Evolutionary conservation across 2,797 vertebrate species (phyloP).

Genomic region (Echiichthys vipera): DNA sequence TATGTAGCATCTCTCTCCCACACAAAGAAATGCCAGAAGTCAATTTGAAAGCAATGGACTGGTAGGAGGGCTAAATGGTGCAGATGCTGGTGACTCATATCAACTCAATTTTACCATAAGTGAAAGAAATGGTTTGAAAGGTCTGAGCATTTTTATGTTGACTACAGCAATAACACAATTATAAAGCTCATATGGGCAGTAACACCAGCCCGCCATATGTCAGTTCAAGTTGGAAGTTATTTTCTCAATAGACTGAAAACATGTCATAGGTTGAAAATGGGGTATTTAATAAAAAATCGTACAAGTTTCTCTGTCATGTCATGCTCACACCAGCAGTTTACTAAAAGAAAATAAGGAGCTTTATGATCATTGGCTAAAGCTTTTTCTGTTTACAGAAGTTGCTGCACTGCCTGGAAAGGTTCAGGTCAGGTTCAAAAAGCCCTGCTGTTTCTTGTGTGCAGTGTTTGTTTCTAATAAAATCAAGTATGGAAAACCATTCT

Average conservation of each 20-base stretch:
- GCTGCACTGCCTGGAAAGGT: not conserved
- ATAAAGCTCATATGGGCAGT: not conserved
- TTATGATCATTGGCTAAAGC: not conserved
- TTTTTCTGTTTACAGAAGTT: not conserved
- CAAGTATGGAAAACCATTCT: not conserved
- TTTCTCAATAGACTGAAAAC: too few species aligned
- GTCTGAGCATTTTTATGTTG: constrained; percentile 4
- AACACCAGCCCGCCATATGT: not conserved
- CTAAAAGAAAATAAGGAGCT: not conserved
- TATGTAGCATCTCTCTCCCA: constrained; percentile 6
- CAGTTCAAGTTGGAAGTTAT: too few species aligned
- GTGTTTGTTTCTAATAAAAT: not conserved
- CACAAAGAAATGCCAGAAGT: constrained; percentile 31
- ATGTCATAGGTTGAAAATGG: too few species aligned
- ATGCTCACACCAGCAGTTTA: not conserved
- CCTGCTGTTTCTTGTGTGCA: not conserved
- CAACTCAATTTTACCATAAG: constrained; percentile 23
- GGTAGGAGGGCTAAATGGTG: constrained; percentile 9
- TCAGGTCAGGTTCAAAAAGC: not conserved
- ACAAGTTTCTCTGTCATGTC: not conserved
- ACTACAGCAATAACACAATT: constrained; percentile 2
- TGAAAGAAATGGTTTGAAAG: not conserved
- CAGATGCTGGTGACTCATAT: constrained; percentile 12
- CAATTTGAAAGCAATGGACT: constrained; percentile 34
- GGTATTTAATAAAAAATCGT: not conserved